phyloP scores from a whole-genome alignment of 1,140 invertebrate species.

The Cherax quadricarinatus region DNA sequence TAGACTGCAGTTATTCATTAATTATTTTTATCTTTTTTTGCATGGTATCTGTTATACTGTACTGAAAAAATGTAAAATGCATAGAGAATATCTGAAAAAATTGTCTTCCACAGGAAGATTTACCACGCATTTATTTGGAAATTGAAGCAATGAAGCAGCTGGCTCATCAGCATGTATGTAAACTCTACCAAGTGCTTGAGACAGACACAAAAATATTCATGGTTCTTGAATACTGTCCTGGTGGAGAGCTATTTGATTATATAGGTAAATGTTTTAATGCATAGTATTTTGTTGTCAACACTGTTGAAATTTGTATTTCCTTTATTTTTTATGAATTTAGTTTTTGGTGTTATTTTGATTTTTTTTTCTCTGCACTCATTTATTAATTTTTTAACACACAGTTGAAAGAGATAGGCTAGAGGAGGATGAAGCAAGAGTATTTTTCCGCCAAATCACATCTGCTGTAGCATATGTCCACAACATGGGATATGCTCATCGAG shows the following conservation, averaged over 20 bases:
- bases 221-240: conserved; percentile 89
- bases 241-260: conserved; percentile 91
- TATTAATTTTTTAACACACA: conserved; percentile 67
- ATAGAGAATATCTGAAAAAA: too few relatives aligned
- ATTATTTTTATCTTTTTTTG: too few relatives aligned
- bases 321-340: background rate
- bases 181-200: conserved; percentile 89
- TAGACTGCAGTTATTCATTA: too few relatives aligned
- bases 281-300: background rate
- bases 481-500: conserved; percentile 87
- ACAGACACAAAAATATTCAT: conserved; percentile 84
- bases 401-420: conserved; percentile 84
- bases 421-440: conserved; percentile 84
- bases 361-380: background rate
- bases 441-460: conserved; percentile 88
- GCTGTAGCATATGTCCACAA: conserved; percentile 87
- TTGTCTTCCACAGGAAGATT: conserved; percentile 82
- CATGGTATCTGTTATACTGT: too few relatives aligned
- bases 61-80: too few relatives aligned
- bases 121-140: conserved; percentile 87
- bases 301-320: background rate
- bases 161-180: conserved; percentile 89
- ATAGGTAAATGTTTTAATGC: conserved; percentile 79
- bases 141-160: conserved; percentile 88
- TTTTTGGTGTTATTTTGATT: background rate